Percentiles rank a stretch among this genome's conserved stretches.
Evolutionary conservation across 2,888 invertebrate species (phyloP).

Genomic region (Mythimna albipuncta): DNA sequence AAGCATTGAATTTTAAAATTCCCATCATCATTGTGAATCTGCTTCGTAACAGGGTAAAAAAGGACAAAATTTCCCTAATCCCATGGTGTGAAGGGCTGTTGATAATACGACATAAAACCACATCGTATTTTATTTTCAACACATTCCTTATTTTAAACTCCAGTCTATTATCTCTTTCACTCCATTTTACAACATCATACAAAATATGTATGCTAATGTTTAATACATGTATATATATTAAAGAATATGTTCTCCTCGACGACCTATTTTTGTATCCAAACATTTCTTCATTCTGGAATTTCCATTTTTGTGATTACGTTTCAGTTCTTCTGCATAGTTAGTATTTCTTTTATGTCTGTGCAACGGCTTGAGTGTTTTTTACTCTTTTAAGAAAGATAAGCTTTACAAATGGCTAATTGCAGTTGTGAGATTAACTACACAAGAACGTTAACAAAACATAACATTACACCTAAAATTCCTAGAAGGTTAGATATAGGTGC

Average conservation of each 20-base stretch:
- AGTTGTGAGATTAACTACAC: neutral
- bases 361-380: neutral
- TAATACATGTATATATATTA: neutral
- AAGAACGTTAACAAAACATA: neutral
- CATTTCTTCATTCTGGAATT: constrained; percentile 1
- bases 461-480: neutral
- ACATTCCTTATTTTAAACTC: constrained; percentile 22
- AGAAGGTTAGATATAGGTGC: no score
- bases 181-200: constrained; percentile 26
- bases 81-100: neutral
- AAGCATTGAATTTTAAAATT: neutral
- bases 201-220: neutral
- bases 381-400: neutral
- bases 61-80: constrained; percentile 13
- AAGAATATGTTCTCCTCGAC: neutral
- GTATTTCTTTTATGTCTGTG: constrained; percentile 18
- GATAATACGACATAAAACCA: constrained; percentile 4
- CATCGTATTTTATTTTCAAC: constrained; percentile 10
- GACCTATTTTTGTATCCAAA: constrained; percentile 21
- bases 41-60: neutral
- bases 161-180: constrained; percentile 33
- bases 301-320: constrained; percentile 24
- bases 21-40: neutral
- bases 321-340: neutral
- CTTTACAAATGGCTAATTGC: neutral